Conservation (phyloP, 2,888 invertebrate species). For the Gryllus longicercus region DNA sequence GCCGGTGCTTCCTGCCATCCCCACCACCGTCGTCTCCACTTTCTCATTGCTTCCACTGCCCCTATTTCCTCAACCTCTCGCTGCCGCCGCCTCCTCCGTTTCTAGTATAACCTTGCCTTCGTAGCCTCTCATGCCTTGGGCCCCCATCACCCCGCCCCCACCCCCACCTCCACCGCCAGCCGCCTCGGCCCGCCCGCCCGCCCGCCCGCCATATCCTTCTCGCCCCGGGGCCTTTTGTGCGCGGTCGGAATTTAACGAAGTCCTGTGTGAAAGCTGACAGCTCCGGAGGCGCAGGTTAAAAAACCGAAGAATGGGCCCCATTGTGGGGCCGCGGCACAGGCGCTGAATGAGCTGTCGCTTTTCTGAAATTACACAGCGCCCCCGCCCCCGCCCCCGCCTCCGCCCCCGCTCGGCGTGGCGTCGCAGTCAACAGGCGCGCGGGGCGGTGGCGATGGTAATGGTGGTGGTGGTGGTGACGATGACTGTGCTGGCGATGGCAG, state of each 20-base stretch:
- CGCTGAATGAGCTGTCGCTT: conserved; percentile 17
- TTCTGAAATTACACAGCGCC: conserved; percentile 17
- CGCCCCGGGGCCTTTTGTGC: not conserved
- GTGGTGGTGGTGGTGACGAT: no score
- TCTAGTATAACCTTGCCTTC: no score
- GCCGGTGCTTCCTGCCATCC: no score
- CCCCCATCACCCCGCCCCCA: no score
- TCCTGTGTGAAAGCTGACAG: conserved; percentile 17
- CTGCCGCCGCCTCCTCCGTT: no score
- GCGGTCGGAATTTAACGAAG: not conserved
- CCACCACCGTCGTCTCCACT: no score
- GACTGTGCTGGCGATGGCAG: not conserved
- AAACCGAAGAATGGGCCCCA: conserved; percentile 17
- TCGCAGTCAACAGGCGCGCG: not conserved
- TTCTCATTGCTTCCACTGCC: no score
- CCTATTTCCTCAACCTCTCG: no score
- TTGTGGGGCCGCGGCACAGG: not conserved
- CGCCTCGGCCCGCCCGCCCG: not conserved
- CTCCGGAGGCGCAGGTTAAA: conserved; percentile 17
- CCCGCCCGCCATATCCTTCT: no score
- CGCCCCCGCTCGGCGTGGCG: not conserved
- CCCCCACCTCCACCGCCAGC: not conserved
- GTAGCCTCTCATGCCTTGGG: no score
- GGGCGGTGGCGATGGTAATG: no score
- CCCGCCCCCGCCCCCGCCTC: not conserved